Base-by-base conservation (phyloP, 2,113 vertebrate species). In the Parus major region DNA sequence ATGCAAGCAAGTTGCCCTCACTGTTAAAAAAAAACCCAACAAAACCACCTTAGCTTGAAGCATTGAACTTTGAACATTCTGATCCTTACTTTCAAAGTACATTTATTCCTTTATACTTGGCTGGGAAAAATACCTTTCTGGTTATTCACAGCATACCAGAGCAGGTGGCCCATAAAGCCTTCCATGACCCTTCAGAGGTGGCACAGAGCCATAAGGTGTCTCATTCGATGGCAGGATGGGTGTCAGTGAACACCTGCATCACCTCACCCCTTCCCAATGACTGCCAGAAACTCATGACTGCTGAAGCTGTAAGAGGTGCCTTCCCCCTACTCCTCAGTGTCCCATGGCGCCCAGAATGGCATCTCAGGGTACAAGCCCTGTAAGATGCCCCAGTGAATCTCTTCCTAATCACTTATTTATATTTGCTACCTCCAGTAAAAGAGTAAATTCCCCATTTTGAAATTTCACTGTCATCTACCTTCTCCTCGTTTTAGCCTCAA, bases 71-170 rank as follows among this genome's bases (percentile, higher is more conserved):
- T 90, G 89, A 73, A 88, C 66, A 3, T 77, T 65, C 66, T 65
- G 63, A 91, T 94, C 70, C 72, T 85, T 89, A 35, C 35, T 84
- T 82, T 66, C 86, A 82, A 88, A 91, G 91, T 75, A 53, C 73
- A 57, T 82, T 78, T 92, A 79, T 71, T 82, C 81, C 42, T 75
- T 91, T 76, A 85, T 55, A 55, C 89, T 85, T 90, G 82, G 64
- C 75, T n/a, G 5, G 1, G 63, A 29, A 76, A 92, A 97, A 93
- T 85, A 93, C 57, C 46, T 80, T 85, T 76, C 66, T 79, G 57
- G 73, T 91, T 93, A 81, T 91, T 92, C 92, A 93, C 24, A 88
- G 71, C 88, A 92, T 77, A 86, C 82, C 69, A 86, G 50, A 86
- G 72, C 72, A 93, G 55, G 19, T 65, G 88, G 47, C 86, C 55